Percentiles rank a stretch among this genome's conserved stretches.
Conservation (phyloP, 2,888 invertebrate species). For the Trissolcus japonicus region DNA sequence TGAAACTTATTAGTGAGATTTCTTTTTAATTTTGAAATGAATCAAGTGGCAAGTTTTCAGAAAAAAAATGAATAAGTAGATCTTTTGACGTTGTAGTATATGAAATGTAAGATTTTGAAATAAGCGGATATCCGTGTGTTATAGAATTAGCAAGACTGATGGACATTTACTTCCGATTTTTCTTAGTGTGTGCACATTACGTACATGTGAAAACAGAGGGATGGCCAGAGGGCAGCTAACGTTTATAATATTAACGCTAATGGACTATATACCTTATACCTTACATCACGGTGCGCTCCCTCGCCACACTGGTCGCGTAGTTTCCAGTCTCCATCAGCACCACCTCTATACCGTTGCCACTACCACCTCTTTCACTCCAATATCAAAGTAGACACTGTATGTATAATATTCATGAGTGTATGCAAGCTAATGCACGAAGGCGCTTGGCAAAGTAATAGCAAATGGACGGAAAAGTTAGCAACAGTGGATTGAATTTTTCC, state of each 20-base stretch:
- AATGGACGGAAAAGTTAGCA: slow-evolving; percentile 60
- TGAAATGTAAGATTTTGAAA: too few species aligned
- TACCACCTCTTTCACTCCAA: slow-evolving; percentile 54
- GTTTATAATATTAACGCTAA: slow-evolving; percentile 77
- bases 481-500: slow-evolving; percentile 51
- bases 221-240: slow-evolving; percentile 76
- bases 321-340: slow-evolving; percentile 54
- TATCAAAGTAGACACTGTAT: slow-evolving; percentile 60
- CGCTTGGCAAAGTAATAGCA: slow-evolving; percentile 66
- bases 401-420: slow-evolving; percentile 75
- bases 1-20: too few species aligned
- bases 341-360: slow-evolving; percentile 43
- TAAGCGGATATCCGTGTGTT: too few species aligned
- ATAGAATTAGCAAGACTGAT: too few species aligned
- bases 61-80: too few species aligned
- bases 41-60: too few species aligned
- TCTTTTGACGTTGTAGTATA: too few species aligned
- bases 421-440: slow-evolving; percentile 74
- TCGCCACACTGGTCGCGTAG: slow-evolving; percentile 59
- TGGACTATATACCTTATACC: slow-evolving; percentile 75
- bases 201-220: slow-evolving; percentile 64
- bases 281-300: slow-evolving; percentile 69
- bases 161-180: background rate
- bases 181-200: slow-evolving; percentile 47
- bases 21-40: too few species aligned